A percentile compares a stretch with the other conserved stretches of the same genome.
Evolutionary conservation across 2,113 vertebrate species (phyloP).

Genomic region (Lampris incognitus): DNA sequence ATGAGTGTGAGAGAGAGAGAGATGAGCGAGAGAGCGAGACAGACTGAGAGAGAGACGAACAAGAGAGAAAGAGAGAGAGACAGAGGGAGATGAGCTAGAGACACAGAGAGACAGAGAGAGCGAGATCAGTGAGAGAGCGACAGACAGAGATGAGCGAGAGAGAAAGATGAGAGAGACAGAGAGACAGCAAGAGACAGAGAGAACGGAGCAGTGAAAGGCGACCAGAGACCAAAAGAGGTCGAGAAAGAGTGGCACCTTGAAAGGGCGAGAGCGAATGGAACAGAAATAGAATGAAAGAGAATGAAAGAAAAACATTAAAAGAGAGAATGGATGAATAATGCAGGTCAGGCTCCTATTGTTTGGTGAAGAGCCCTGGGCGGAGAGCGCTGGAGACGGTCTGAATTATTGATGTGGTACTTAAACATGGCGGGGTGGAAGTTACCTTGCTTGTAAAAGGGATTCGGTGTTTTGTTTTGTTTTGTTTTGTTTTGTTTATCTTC

Average conservation of each 20-base stretch:
- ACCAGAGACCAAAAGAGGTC: constrained; percentile 25
- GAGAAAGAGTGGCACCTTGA: constrained; percentile 14
- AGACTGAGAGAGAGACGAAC: not conserved
- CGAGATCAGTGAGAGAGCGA: too few species aligned
- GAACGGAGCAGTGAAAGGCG: constrained; percentile 4
- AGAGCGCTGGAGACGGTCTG: constrained; percentile 53
- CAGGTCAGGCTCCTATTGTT: constrained; percentile 74
- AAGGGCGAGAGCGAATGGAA: not conserved
- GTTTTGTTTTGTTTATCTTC: not conserved
- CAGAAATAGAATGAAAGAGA: not conserved
- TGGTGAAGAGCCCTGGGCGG: constrained; percentile 35
- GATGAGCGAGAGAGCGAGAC: not conserved
- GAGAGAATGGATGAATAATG: constrained; percentile 75
- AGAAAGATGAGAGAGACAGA: not conserved
- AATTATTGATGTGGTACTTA: constrained; percentile 78
- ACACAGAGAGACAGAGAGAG: too few species aligned
- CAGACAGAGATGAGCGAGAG: not conserved
- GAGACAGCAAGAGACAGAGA: constrained; percentile 3
- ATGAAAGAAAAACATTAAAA: not conserved
- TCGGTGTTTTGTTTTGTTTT: constrained; percentile 9
- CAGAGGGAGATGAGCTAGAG: too few species aligned
- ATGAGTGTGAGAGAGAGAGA: not conserved
- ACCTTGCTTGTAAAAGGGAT: constrained; percentile 26
- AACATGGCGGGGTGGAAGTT: constrained; percentile 59
- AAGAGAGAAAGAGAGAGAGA: too few species aligned